Conservation (phyloP, 2,797 vertebrate genomes). For the Miichthys miiuy region DNA sequence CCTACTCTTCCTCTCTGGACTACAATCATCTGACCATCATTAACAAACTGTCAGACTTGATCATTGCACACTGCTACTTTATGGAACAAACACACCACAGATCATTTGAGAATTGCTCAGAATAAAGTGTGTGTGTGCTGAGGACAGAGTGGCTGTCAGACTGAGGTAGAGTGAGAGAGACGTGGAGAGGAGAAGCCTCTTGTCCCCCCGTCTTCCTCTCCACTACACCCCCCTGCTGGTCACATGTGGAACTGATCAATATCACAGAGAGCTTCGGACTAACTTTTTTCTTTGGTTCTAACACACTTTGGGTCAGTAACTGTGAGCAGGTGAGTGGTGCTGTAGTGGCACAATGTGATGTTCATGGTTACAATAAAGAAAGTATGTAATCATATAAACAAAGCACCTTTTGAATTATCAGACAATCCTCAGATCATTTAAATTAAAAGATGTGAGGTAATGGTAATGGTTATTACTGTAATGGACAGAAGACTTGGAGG, state of each 20-base stretch:
- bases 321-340: not conserved
- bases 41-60: not conserved
- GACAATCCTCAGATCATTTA: accelerated
- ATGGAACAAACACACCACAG: too few relatives aligned
- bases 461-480: not conserved
- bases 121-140: not conserved
- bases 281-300: not conserved
- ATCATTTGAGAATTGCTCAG: not conserved
- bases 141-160: not conserved
- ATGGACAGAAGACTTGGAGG: too few relatives aligned
- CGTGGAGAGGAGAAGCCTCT: not conserved
- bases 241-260: conserved; percentile 44
- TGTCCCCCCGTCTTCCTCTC: conserved; percentile 50
- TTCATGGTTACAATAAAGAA: not conserved
- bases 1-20: not conserved
- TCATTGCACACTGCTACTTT: not conserved
- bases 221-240: conserved; percentile 79
- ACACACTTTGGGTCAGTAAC: not conserved
- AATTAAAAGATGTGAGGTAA: not conserved
- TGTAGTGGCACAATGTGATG: too few relatives aligned
- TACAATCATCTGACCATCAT: not conserved
- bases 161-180: not conserved
- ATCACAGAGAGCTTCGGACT: not conserved
- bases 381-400: not conserved
- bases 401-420: not conserved